These are phyloP conservation scores for Panagrolaimus sp. DNA, from an alignment of 1,140 invertebrate genomes.

Conservation along the genomic window DNA sequence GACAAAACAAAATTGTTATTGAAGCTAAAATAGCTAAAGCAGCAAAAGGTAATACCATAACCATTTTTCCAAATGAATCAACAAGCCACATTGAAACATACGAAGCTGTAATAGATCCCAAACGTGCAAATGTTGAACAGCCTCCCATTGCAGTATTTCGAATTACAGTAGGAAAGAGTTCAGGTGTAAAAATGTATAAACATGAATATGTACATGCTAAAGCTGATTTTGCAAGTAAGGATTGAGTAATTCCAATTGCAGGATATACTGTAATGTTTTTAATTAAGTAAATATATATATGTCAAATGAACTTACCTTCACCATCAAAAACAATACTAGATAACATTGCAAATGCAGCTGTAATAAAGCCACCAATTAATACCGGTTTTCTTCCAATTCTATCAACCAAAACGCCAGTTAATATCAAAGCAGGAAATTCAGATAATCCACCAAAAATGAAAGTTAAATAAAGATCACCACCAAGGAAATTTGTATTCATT, in stretches of 20 bases:
- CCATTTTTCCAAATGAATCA: neutral
- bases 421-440: slow-evolving; percentile 27
- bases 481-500: slow-evolving; percentile 53
- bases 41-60: slow-evolving; percentile 1
- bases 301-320: neutral
- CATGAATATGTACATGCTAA: neutral
- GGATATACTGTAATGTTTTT: neutral
- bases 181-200: neutral
- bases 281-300: neutral
- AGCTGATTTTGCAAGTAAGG: neutral
- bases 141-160: neutral
- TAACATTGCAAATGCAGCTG: neutral
- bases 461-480: slow-evolving; percentile 41
- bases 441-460: slow-evolving; percentile 6
- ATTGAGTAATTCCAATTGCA: neutral
- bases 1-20: neutral
- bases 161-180: neutral
- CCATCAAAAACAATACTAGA: neutral
- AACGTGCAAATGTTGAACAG: neutral
- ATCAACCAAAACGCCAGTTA: neutral
- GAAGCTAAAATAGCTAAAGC: neutral
- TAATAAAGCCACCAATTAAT: neutral
- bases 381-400: slow-evolving; percentile 1
- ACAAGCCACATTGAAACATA: neutral
- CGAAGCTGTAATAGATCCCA: slow-evolving; percentile 2